Conservation (phyloP, 2,797 vertebrate genomes). For the Sphenodon punctatus region DNA sequence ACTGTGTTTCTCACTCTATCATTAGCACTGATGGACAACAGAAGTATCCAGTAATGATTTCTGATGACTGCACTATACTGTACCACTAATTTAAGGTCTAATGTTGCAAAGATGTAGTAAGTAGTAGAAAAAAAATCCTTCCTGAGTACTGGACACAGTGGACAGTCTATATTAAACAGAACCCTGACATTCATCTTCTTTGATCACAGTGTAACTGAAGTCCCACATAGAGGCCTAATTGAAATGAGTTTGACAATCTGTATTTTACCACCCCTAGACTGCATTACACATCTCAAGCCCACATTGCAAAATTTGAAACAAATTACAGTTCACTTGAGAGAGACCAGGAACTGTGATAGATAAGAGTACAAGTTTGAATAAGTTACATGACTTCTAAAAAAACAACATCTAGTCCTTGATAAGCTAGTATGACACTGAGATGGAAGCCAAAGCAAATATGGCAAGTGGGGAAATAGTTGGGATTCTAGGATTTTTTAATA, state of each 20-base stretch:
- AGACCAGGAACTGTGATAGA: conserved; percentile 35
- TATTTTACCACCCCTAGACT: conserved; percentile 23
- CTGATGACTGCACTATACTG: background rate
- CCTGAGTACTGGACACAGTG: too few relatives aligned
- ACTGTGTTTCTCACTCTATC: background rate
- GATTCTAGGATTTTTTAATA: background rate
- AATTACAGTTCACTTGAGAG: conserved; percentile 19
- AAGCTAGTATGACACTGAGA: background rate
- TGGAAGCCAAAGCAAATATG: background rate
- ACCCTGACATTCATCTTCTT: background rate
- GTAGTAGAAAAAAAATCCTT: background rate
- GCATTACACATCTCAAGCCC: background rate
- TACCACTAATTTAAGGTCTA: background rate
- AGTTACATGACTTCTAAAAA: conserved; percentile 20
- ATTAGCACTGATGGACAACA: background rate
- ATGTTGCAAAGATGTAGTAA: background rate
- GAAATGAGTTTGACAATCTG: background rate
- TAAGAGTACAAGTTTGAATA: conserved; percentile 27
- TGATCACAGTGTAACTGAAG: background rate
- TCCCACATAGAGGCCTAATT: background rate
- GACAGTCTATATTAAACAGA: background rate
- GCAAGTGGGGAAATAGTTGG: background rate
- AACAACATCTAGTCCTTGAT: conserved; percentile 5
- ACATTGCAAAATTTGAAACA: conserved; percentile 29
- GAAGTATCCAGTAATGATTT: background rate